Evolutionary conservation across 2,888 invertebrate genomes (phyloP), one percentile per base, ranked within the genome.

Genomic region (Gymnocheta viridis): DNA sequence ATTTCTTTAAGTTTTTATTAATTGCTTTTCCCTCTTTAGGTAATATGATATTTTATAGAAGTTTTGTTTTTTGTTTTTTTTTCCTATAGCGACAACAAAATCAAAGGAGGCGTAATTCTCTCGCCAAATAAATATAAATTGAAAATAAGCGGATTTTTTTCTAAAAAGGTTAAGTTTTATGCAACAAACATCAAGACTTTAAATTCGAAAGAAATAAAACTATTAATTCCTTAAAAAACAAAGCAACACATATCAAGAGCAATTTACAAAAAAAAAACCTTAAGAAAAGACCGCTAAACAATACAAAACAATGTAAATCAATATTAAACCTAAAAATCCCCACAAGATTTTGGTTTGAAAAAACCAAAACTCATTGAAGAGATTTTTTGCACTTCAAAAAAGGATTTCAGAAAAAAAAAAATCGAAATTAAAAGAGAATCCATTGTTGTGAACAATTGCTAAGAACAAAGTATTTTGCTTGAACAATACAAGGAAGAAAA

Each of bases 91-190:
- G 27, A 47, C 10, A 14, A 10, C 29, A 24, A 87, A 90, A 90
- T 90, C 90, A 90, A 90, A 87, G 84, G 86, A 89, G 90, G 90
- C 90, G 90, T 90, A 90, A 88, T 89, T 90, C 87, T 89, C 88
- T 88, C 90, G 89, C 89, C 90, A 88, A 78, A 62, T 81, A 72
- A 72, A 72, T 44, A 44, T 44, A 47, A 81, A 81, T 69, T 69
- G 54, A 81, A 80, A 70, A 62, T 49, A 82, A 72, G 47, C 44
- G 44, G 29, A 56, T 79, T 64, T 41, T 62, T 69, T 9, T 10
- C n/a, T 2, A n/a, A 29, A 58, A 56, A 19, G 7, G 32, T 67
- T 14, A 44, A 32, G 49, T 47, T 64, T 47, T 17, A 51, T 19
- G 24, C 29, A 22, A 60, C 41, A 64, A 69, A 67, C 27, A 35